Conservation (phyloP, 2,113 vertebrate species). For the Saguinus midas region DNA sequence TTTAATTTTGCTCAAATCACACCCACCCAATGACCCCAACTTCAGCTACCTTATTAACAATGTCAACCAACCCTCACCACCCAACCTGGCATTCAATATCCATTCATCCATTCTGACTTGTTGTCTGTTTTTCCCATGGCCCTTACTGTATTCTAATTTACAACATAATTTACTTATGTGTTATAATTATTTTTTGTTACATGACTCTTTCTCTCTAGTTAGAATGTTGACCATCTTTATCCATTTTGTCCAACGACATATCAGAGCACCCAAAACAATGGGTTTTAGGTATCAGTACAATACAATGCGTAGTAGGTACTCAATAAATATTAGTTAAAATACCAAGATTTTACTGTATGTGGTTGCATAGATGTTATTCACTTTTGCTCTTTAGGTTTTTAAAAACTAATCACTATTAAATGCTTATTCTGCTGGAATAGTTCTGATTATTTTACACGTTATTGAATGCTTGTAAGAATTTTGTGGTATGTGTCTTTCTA, state of each 20-base stretch:
- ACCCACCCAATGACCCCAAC: accelerated
- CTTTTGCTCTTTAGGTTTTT: not conserved
- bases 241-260: not conserved
- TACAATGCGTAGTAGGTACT: not conserved
- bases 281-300: too few species aligned
- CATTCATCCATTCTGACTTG: not conserved
- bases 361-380: not conserved
- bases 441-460: not conserved
- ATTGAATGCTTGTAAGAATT: not conserved
- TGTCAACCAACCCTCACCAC: not conserved
- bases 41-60: accelerated
- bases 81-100: too few species aligned
- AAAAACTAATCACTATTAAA: not conserved
- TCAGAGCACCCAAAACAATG: not conserved
- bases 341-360: not conserved
- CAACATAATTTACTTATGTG: not conserved
- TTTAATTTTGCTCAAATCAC: not conserved
- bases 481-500: not conserved
- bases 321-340: not conserved
- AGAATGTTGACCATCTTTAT: not conserved
- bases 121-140: not conserved
- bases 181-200: not conserved
- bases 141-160: not conserved
- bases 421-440: not conserved
- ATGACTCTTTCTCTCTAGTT: not conserved